Evolutionary conservation across 2,797 vertebrate genomes (phyloP).

Genomic region (Crax fasciolata): DNA sequence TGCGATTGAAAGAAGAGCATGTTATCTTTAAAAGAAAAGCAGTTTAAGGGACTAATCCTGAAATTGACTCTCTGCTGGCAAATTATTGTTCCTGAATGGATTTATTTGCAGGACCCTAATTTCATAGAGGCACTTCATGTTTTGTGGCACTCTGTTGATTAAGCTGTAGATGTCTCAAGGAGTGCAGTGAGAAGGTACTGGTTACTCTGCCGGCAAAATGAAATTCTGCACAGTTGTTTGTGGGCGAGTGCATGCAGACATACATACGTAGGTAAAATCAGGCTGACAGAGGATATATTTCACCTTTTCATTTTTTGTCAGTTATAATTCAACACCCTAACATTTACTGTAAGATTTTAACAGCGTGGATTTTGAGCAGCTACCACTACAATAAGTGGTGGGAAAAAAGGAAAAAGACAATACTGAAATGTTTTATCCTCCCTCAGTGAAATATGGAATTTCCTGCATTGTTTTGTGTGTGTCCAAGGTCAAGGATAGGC

Average conservation of each 20-base stretch:
- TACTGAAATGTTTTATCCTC: slow-evolving; percentile 16
- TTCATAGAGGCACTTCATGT: neutral
- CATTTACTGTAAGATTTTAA: neutral
- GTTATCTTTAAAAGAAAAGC: neutral
- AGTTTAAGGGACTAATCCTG: neutral
- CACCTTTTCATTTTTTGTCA: neutral
- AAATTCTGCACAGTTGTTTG: neutral
- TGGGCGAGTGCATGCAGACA: neutral
- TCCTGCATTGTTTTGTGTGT: slow-evolving; percentile 22
- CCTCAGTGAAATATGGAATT: slow-evolving; percentile 28
- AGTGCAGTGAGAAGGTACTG: neutral
- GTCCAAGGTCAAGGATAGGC: neutral
- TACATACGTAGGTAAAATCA: neutral
- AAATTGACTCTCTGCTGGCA: neutral
- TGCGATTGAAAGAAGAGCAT: neutral
- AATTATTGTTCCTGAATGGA: neutral
- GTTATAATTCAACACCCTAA: neutral
- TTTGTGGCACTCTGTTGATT: neutral
- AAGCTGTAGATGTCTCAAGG: neutral
- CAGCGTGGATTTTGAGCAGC: neutral
- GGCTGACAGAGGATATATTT: neutral
- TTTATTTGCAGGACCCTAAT: neutral
- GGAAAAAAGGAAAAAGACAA: neutral
- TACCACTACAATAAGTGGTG: neutral
- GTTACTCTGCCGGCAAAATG: neutral